These are phyloP conservation scores for Podotricha telesiphe DNA, from an alignment of 2,888 invertebrate genomes.

Conservation along the genomic window DNA sequence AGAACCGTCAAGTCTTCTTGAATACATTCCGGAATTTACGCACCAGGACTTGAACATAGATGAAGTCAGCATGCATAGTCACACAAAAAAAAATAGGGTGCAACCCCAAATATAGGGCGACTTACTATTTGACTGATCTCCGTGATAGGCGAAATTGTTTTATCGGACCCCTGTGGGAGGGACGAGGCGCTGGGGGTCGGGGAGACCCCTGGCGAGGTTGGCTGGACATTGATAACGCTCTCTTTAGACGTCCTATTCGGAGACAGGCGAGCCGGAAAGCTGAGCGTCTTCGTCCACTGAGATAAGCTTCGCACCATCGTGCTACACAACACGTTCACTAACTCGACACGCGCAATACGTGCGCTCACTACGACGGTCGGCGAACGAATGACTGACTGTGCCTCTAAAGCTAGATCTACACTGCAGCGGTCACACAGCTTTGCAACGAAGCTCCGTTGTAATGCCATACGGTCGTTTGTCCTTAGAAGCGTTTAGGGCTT, in stretches of 20 bases:
- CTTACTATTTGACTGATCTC: constrained; percentile 88
- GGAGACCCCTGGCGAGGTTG: constrained; percentile 82
- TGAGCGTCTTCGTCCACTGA: constrained; percentile 95
- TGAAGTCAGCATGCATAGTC: constrained; percentile 32
- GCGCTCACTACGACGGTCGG: constrained; percentile 62
- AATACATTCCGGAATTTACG: constrained; percentile 35
- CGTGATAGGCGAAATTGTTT: constrained; percentile 84
- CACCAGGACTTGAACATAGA: constrained; percentile 14
- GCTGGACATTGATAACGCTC: constrained; percentile 84
- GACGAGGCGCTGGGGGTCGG: constrained; percentile 85
- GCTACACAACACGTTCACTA: constrained; percentile 73
- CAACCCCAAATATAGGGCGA: constrained; percentile 49
- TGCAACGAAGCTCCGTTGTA: background rate
- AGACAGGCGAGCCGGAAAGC: constrained; percentile 93
- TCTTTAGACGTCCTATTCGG: constrained; percentile 92
- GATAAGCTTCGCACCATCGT: constrained; percentile 94
- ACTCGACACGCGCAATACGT: constrained; percentile 62
- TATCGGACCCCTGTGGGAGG: constrained; percentile 82
- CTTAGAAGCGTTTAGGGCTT: background rate
- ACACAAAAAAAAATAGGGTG: constrained; percentile 38
- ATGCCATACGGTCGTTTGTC: constrained; percentile 13
- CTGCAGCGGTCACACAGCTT: constrained; percentile 7
- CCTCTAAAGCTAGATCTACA: constrained; percentile 7
- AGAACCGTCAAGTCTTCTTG: constrained; percentile 15
- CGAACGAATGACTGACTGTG: constrained; percentile 59